Conservation (phyloP, 2,113 vertebrate genomes). For the Clarias magur region DNA sequence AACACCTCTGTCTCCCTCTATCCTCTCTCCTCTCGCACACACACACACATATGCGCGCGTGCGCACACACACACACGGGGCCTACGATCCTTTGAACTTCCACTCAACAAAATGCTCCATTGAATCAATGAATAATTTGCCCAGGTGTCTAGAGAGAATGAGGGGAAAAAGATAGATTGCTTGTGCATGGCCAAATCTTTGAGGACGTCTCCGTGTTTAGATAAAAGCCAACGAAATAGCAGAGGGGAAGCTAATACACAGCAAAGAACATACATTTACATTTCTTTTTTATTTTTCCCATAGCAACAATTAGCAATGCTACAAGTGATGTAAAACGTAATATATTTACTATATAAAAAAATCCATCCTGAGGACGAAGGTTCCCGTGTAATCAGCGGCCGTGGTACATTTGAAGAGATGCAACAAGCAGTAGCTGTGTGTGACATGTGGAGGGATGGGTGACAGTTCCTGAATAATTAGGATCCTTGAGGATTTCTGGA, state of each 20-base stretch:
- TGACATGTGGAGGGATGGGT: background rate
- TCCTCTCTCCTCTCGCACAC: background rate
- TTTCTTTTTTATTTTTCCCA: background rate
- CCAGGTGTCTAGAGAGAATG: constrained; percentile 65
- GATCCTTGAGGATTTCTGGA: background rate
- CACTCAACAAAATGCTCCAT: constrained; percentile 66
- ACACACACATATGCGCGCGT: constrained; percentile 27
- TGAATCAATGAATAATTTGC: constrained; percentile 74
- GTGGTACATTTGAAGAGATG: background rate
- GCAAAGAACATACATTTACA: background rate
- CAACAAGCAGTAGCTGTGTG: background rate
- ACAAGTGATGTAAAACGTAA: background rate
- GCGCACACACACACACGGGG: constrained; percentile 45
- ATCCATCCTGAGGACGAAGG: background rate
- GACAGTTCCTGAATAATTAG: background rate
- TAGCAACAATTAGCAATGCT: background rate
- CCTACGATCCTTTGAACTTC: constrained; percentile 67
- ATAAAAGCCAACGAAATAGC: constrained; percentile 64
- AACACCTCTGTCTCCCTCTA: constrained; percentile 52
- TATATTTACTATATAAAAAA: background rate
- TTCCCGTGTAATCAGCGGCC: background rate
- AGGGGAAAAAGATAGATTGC: constrained; percentile 52
- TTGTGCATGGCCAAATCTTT: constrained; percentile 41
- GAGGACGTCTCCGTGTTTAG: constrained; percentile 61
- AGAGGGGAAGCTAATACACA: constrained; percentile 37